Conservation (phyloP, 2,888 invertebrate species). For the Ptychoptera albimana region DNA sequence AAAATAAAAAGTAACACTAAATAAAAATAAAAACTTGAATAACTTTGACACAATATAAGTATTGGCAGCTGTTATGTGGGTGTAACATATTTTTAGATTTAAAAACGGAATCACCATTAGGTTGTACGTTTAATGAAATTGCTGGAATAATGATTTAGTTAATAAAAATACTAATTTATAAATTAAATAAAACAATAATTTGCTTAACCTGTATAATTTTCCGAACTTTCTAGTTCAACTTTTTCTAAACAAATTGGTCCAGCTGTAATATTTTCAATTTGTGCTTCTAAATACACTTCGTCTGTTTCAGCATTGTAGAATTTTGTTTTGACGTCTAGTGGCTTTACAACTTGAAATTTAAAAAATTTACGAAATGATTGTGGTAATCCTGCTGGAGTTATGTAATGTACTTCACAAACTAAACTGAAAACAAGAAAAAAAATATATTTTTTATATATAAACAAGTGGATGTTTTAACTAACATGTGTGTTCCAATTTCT, state of each 20-base stretch:
- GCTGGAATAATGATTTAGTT: constrained; percentile 28
- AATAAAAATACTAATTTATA: constrained; percentile 2
- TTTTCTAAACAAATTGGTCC: constrained; percentile 88
- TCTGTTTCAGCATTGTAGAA: constrained; percentile 87
- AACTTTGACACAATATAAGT: constrained; percentile 72
- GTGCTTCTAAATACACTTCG: constrained; percentile 56
- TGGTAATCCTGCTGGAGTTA: constrained; percentile 52
- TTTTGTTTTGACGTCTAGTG: constrained; percentile 95
- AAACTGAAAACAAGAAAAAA: constrained; percentile 39
- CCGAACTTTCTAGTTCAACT: constrained; percentile 83
- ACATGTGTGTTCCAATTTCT: constrained; percentile 96
- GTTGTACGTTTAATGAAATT: constrained; percentile 51
- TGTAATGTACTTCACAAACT: constrained; percentile 91
- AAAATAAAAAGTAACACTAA: background rate
- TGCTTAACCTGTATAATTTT: constrained; percentile 55
- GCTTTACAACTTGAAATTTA: constrained; percentile 95
- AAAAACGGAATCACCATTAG: constrained; percentile 54
- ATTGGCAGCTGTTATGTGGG: constrained; percentile 83
- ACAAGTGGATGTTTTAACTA: constrained; percentile 18
- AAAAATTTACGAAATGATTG: constrained; percentile 92
- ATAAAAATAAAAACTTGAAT: background rate
- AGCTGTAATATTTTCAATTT: constrained; percentile 85
- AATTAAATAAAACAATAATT: constrained; percentile 1
- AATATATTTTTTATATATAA: constrained; percentile 3
- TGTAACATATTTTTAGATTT: constrained; percentile 68